These are phyloP conservation scores for Macroglossus sobrinus DNA, from an alignment of 2,113 vertebrate genomes.

Conservation along the genomic window DNA sequence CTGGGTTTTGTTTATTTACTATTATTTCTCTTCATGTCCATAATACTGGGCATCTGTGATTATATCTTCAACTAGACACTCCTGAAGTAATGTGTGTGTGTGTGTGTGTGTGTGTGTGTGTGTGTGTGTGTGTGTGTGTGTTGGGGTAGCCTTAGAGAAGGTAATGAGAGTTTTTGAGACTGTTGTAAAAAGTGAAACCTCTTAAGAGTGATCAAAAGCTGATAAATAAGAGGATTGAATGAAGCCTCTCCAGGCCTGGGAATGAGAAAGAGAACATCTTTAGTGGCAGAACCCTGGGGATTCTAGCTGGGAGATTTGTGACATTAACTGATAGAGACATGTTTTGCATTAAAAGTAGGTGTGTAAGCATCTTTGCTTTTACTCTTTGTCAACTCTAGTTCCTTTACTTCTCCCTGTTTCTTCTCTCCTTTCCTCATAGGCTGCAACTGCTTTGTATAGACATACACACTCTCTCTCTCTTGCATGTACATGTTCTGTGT, in stretches of 20 bases:
- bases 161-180: not conserved
- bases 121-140: not conserved
- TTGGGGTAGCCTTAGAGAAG: not conserved
- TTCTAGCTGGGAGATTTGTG: not conserved
- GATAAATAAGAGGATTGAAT: not conserved
- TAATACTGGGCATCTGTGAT: not conserved
- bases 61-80: not conserved
- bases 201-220: conserved; percentile 6
- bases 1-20: not conserved
- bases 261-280: not conserved
- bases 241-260: not conserved
- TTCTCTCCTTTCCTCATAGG: not conserved
- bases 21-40: not conserved
- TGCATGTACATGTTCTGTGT: not conserved
- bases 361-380: not conserved
- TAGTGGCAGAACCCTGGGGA: not conserved
- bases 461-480: not conserved
- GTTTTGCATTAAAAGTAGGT: not conserved
- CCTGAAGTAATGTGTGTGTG: not conserved
- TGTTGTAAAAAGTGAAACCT: conserved; percentile 9
- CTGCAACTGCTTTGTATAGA: not conserved
- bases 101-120: too few relatives aligned
- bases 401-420: not conserved
- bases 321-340: not conserved
- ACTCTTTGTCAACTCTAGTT: not conserved